Conservation (phyloP, 2,797 vertebrate species). For the Aphelocoma californica region DNA sequence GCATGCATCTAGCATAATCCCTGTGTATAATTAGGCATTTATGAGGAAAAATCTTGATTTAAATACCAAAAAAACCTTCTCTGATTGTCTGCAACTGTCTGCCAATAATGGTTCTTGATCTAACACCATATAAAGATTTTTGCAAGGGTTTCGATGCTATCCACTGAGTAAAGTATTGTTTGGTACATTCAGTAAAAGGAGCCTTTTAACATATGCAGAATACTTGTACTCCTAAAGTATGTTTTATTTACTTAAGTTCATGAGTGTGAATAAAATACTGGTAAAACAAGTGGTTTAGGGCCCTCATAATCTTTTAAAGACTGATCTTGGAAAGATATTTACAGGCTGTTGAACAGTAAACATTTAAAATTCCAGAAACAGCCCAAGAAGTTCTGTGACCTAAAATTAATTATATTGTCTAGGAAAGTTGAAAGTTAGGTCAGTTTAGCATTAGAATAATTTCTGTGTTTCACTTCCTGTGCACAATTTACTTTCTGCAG, state of each 20-base stretch:
- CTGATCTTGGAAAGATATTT: conserved; percentile 41
- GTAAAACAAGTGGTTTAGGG: conserved; percentile 34
- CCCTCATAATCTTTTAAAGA: conserved; percentile 50
- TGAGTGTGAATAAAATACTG: neutral
- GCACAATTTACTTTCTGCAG: neutral
- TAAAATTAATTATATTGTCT: conserved; percentile 5
- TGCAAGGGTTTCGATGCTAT: neutral
- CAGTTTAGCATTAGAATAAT: neutral
- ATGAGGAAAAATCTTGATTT: conserved; percentile 47
- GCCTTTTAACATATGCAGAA: neutral
- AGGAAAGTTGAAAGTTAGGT: neutral
- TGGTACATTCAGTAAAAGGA: neutral
- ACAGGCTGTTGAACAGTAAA: conserved; percentile 26
- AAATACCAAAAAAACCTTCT: conserved; percentile 21
- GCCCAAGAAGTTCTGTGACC: neutral
- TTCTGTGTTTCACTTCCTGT: neutral
- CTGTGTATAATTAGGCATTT: conserved; percentile 38
- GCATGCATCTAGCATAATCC: neutral
- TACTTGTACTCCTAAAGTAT: neutral
- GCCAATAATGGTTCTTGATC: conserved; percentile 49
- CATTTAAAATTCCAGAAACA: neutral
- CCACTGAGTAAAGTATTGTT: neutral
- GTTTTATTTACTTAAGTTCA: conserved; percentile 44
- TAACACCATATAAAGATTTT: conserved; percentile 25
- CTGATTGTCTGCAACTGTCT: conserved; percentile 41